Evolutionary conservation across 2,113 vertebrate genomes (phyloP).

Genomic region (Aramus guarauna): DNA sequence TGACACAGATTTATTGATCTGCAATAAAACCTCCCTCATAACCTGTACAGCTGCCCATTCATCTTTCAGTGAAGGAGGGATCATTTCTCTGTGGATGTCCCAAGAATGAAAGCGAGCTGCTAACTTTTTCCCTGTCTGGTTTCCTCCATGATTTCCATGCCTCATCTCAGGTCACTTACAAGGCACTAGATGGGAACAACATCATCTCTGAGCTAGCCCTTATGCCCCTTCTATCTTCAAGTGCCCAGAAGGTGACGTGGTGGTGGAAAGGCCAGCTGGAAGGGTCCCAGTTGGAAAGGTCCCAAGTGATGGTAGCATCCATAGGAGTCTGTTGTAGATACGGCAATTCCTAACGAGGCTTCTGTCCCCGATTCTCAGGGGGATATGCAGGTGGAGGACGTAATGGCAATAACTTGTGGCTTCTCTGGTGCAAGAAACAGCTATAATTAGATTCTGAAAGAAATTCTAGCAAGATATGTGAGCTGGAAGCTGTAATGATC

Average conservation of each 20-base stretch:
- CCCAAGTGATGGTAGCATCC: neutral
- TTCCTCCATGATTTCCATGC: neutral
- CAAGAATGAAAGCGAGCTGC: slow-evolving; percentile 67
- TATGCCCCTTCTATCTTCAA: neutral
- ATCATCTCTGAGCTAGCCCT: neutral
- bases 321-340: neutral
- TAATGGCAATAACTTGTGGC: neutral
- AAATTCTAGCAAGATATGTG: neutral
- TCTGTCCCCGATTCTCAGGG: fast-evolving
- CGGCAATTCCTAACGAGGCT: neutral
- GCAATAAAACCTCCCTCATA: slow-evolving; percentile 83
- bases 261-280: neutral
- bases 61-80: slow-evolving; percentile 74
- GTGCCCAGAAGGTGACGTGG: neutral
- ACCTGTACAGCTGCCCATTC: slow-evolving; percentile 77
- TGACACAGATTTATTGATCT: slow-evolving; percentile 84
- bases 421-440: neutral
- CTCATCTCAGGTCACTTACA: neutral
- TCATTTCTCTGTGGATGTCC: slow-evolving; percentile 72
- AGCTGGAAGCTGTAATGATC: neutral
- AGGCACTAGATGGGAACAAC: neutral
- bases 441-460: neutral
- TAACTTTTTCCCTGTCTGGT: slow-evolving; percentile 49
- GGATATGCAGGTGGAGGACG: neutral
- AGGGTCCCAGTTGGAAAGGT: neutral